These are phyloP conservation scores for Gobio occitaniae DNA, from an alignment of 2,797 vertebrate genomes.

Conservation along the genomic window DNA sequence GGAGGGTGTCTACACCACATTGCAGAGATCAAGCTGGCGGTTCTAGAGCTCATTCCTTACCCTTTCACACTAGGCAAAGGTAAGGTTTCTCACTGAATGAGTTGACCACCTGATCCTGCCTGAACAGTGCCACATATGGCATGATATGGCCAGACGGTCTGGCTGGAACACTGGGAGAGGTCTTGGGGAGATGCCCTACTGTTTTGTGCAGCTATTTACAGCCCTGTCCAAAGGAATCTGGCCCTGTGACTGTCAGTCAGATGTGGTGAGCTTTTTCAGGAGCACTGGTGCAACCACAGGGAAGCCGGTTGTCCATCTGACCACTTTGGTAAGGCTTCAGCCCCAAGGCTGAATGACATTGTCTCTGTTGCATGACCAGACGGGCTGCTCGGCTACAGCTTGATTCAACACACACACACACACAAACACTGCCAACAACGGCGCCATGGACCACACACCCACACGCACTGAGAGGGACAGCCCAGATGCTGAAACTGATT, in stretches of 20 bases:
- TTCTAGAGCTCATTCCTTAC: constrained; percentile 2
- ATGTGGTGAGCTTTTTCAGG: constrained; percentile 67
- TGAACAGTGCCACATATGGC: constrained; percentile 57
- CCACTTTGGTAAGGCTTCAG: constrained; percentile 76
- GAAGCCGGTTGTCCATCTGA: constrained; percentile 82
- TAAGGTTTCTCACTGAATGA: constrained; percentile 23
- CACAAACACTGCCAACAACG: constrained; percentile 45
- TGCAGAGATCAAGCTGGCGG: constrained; percentile 1
- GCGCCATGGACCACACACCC: constrained; percentile 36
- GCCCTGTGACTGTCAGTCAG: constrained; percentile 79
- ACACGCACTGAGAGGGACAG: constrained; percentile 65
- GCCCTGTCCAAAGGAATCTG: constrained; percentile 81
- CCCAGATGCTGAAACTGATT: constrained; percentile 78
- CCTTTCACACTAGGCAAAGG: constrained; percentile 21
- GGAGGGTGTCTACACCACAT: constrained; percentile 11
- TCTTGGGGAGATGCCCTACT: constrained; percentile 70
- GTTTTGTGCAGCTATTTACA: constrained; percentile 80
- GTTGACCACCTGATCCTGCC: constrained; percentile 27
- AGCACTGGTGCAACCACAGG: constrained; percentile 80
- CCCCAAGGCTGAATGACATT: constrained; percentile 81
- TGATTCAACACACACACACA: constrained; percentile 57
- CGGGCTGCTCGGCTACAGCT: constrained; percentile 82
- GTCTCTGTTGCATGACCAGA: constrained; percentile 80
- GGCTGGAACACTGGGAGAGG: constrained; percentile 77
- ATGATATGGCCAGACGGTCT: constrained; percentile 70